Percentiles rank a stretch among this genome's conserved stretches.
phyloP scores from a whole-genome alignment of 2,888 invertebrate species.

The Rugalucina vietnamica region DNA sequence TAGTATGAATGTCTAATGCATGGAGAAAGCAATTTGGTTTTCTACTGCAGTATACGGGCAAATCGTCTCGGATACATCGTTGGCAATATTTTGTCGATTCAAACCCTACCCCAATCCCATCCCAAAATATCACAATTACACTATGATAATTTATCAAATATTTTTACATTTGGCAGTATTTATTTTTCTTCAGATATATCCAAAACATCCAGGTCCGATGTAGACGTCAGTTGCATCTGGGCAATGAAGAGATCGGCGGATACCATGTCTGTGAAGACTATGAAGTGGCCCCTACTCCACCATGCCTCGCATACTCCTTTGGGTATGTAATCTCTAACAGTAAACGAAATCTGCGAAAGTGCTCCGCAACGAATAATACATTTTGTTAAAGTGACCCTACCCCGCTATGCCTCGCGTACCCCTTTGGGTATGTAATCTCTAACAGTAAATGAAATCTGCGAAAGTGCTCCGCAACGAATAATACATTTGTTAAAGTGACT shows the following conservation, averaged over 20 bases:
- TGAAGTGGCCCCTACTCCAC: neutral
- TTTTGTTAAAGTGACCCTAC: no score
- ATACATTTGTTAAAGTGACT: neutral
- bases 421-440: no score
- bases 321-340: no score
- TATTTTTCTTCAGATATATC: neutral
- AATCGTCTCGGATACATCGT: neutral
- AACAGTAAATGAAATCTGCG: no score
- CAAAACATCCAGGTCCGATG: neutral
- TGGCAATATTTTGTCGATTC: neutral
- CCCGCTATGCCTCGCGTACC: no score
- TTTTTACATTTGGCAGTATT: neutral
- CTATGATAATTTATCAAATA: neutral
- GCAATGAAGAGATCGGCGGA: neutral
- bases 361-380: no score
- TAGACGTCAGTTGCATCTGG: neutral
- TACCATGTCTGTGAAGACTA: constrained; percentile 7
- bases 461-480: neutral
- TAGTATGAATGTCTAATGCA: no score
- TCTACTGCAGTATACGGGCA: neutral
- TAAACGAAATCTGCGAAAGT: no score
- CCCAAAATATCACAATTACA: neutral
- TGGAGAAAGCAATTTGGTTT: no score
- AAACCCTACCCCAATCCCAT: neutral
- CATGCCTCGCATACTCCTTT: neutral